A percentile compares a stretch with the other conserved stretches of the same genome.
Conservation (phyloP, 2,113 vertebrate genomes). For the Colinus virginianus region DNA sequence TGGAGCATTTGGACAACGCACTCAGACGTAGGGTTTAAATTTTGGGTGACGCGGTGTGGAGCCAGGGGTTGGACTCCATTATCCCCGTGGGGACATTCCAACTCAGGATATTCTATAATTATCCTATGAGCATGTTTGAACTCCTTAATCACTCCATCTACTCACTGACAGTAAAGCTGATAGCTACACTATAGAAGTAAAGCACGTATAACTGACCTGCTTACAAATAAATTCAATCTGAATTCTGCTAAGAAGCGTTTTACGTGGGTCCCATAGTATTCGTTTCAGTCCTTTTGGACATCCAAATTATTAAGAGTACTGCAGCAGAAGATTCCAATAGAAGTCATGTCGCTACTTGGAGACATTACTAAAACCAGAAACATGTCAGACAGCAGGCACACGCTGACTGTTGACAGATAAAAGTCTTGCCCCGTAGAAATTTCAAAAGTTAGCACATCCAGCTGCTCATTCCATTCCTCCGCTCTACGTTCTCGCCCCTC, state of each 20-base stretch:
- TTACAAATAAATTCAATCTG: neutral
- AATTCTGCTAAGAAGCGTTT: neutral
- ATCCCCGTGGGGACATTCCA: neutral
- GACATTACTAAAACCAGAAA: constrained; percentile 31
- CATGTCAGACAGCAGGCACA: neutral
- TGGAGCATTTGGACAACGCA: neutral
- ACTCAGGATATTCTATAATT: neutral
- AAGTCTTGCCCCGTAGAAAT: neutral
- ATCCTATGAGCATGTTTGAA: neutral
- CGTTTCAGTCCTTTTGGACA: neutral
- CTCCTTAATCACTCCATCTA: neutral
- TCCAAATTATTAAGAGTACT: neutral
- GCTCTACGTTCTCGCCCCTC: neutral
- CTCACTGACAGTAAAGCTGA: neutral
- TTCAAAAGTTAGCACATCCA: constrained; percentile 39
- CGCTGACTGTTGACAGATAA: constrained; percentile 31
- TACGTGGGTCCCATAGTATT: neutral
- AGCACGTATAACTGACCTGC: neutral
- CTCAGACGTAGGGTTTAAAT: neutral
- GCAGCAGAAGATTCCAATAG: neutral
- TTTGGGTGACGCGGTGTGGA: neutral
- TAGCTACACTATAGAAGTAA: neutral
- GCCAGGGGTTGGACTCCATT: neutral
- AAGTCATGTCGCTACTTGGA: neutral
- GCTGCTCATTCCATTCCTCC: constrained; percentile 47